Evolutionary conservation across 2,797 vertebrate genomes (phyloP).

Genomic region (Rhinichthys osculus): DNA sequence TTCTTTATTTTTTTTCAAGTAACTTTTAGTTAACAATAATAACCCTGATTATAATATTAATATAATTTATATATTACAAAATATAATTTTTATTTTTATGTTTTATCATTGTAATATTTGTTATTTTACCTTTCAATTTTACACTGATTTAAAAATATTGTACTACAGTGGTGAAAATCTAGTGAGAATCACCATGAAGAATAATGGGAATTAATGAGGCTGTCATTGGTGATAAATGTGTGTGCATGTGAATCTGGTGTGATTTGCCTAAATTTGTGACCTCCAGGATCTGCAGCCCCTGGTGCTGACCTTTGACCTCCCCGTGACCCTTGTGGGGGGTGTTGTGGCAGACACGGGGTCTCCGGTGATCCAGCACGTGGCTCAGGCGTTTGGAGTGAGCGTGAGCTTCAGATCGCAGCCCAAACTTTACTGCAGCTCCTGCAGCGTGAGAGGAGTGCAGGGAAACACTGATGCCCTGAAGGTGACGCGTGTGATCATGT

Average conservation of each 20-base stretch:
- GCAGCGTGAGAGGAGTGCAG: slow-evolving; percentile 80
- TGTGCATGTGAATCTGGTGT: not conserved
- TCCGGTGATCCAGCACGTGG: slow-evolving; percentile 81
- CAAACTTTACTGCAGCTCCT: slow-evolving; percentile 77
- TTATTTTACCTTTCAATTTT: not conserved
- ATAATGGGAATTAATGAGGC: not conserved
- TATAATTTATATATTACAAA: not conserved
- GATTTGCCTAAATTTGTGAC: not conserved
- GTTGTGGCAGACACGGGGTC: slow-evolving; percentile 75
- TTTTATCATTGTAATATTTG: not conserved
- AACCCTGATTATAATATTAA: not conserved
- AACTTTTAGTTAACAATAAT: not conserved
- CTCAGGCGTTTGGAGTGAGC: slow-evolving; percentile 78
- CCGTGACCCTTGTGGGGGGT: slow-evolving; percentile 76
- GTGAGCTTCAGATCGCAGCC: slow-evolving; percentile 80
- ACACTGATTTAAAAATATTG: not conserved
- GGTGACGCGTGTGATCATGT: slow-evolving; percentile 52
- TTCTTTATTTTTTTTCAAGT: not conserved
- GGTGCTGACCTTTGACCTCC: slow-evolving; percentile 82
- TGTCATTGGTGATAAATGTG: not conserved
- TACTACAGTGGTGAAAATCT: not conserved
- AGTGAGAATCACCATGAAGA: not conserved
- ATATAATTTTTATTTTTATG: not conserved
- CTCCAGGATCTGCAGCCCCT: slow-evolving; percentile 81
- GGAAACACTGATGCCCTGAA: slow-evolving; percentile 76